Base-by-base conservation (phyloP, 92 coral and sea anemone species). In the Epizoanthus stellaris region DNA sequence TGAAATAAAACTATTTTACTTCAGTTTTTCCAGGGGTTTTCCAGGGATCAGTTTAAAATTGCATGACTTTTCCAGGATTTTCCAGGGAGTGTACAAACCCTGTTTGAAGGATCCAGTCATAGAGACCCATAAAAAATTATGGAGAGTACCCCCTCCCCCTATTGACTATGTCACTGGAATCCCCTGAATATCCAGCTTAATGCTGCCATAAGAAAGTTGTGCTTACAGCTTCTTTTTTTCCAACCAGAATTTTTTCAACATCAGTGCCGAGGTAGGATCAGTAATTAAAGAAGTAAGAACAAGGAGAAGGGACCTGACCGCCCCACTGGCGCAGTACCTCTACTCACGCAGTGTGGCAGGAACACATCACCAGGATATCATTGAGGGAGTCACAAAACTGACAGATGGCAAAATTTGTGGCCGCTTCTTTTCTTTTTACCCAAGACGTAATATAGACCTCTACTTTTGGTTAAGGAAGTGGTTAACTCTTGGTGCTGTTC, bases 261-360 rank as follows among this genome's bases (percentile, higher is more conserved):
- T 85, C 49, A 52, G 10, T 20, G 77, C 87, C 53, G 86, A 87
- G 6, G 85, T 54, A 6, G 70, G 54, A 14, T 67, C 70, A 47
- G 92, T 75, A 10, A 47, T 89, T 57, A 62, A 75, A 4, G 94
- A 90, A 13, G 97, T 93, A 53, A 85, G 53, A 7, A 93, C 97
- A 12, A 90, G 88, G 23, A 75, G 66, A 38, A 86, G 97, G 81
- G 94, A 93, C 42, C 89, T 88, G 20, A 88, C 82, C 5, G 97
- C 97, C 36, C 91, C 97, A 3, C 45, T 93, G 30, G 91, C 94
- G 0, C 84, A 75, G 77, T 93, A 93, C 68, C 89, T 93, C 9
- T 49, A 69, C 17, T 93, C 97, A 0, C 88, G 97, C 59, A 93
- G 97, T 76, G 89, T 93, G 1, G 97, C 97, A 14, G 97, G 97